Evolutionary conservation across 2,888 invertebrate species (phyloP).

Genomic region (Trilocha varians): DNA sequence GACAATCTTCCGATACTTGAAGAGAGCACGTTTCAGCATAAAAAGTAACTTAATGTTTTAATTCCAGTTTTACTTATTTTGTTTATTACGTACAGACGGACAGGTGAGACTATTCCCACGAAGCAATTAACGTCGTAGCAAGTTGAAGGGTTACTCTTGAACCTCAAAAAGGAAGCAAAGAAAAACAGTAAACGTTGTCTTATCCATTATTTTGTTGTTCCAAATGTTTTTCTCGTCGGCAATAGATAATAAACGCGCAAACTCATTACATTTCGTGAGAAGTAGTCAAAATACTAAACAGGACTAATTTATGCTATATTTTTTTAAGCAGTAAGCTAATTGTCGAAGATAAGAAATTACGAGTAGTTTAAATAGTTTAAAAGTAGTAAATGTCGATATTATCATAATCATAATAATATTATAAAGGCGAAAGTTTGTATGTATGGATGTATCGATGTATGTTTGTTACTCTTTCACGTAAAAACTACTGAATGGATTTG

Average conservation of each 20-base stretch:
- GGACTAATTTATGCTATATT: conserved; percentile 8
- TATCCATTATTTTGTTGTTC: conserved; percentile 34
- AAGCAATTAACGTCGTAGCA: conserved; percentile 59
- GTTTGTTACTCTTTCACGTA: too few species aligned
- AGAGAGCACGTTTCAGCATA: conserved; percentile 24
- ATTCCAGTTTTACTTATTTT: conserved; percentile 43
- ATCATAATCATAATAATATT: too few species aligned
- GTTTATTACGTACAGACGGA: conserved; percentile 40
- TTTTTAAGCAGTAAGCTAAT: neutral
- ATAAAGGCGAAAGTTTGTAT: too few species aligned
- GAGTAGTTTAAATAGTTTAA: too few species aligned
- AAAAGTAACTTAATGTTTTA: conserved; percentile 30
- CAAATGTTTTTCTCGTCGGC: conserved; percentile 21
- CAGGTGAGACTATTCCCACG: conserved; percentile 61
- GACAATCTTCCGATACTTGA: too few species aligned
- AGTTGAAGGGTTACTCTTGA: conserved; percentile 57
- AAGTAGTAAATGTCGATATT: too few species aligned
- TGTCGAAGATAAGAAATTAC: too few species aligned
- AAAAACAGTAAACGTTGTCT: conserved; percentile 42
- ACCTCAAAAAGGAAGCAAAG: conserved; percentile 44
- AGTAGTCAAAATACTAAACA: conserved; percentile 10
- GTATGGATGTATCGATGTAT: too few species aligned
- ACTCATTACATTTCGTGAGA: conserved; percentile 16
- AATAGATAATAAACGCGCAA: conserved; percentile 18
- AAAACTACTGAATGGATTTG: too few species aligned